Evolutionary conservation across 2,797 vertebrate species (phyloP), one percentile per base, ranked within the genome.

Genomic region (Gallinago solitaria): DNA sequence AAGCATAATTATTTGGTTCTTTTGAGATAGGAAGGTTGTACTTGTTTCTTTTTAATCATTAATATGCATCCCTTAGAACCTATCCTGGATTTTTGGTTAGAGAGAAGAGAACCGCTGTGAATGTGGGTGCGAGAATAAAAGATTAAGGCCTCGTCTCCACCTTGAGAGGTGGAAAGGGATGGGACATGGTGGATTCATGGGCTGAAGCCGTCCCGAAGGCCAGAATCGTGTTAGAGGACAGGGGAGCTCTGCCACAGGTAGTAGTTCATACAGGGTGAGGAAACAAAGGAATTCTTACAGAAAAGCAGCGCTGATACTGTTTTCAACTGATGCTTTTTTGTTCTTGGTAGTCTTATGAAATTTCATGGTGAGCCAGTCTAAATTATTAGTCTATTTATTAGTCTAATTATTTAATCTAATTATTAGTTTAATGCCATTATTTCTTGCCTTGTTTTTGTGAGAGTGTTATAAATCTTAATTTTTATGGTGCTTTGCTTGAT

Each of bases 301-400:
- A 83, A 91, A 43, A 81, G 59, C 79, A 83, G 35, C 0, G 0
- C 73, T 81, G 87, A 30, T 61, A 69, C 85, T 63, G 73, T 65
- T 78, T 89, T 51, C 78, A 88, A 59, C 43, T 51, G 37, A 50
- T 95, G 73, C 53, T 83, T 90, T 95, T 95, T 90, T 94, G 54
- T 86, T 91, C 60, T 78, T n/a, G 37, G 54, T 76, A 75, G 69
- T 87, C 35, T 69, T 61, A 74, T 70, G 51, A 90, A 94, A 95
- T 79, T 79, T 93, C 79, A 74, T 88, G 70, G 67, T 79, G 69
- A 83, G 45, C n/a, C 47, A 61, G 9, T 50, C 41, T 86, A 68
- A 93, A 82, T 61, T 60, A 70, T 89, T 90, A 65, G 41, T 41
- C 41, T 41, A 41, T 41, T 41, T 41, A 41, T 41, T 41, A 41